Conservation (phyloP, 2,888 invertebrate species). For the Leucania comma region DNA sequence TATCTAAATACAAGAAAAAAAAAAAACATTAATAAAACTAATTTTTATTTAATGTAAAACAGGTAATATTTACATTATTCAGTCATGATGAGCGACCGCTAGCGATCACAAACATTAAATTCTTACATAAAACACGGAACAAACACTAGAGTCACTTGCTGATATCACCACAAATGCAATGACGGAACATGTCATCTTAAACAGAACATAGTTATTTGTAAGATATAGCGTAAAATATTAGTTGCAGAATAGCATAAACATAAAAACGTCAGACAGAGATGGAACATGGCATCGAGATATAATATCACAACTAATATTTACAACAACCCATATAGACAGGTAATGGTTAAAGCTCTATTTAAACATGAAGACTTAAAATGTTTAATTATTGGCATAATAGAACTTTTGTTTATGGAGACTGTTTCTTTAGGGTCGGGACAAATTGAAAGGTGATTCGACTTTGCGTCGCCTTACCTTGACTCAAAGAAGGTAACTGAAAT, state of each 20-base stretch:
- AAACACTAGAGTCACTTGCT: constrained; percentile 59
- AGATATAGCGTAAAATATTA: constrained; percentile 56
- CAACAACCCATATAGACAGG: constrained; percentile 77
- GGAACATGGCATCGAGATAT: constrained; percentile 84
- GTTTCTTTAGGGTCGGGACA: not conserved
- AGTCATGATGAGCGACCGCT: constrained; percentile 82
- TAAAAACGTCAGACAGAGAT: constrained; percentile 58
- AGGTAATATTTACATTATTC: constrained; percentile 88
- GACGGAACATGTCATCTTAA: constrained; percentile 49
- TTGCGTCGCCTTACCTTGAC: not conserved
- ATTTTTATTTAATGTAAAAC: constrained; percentile 86
- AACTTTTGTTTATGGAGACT: constrained; percentile 26
- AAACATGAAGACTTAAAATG: constrained; percentile 49
- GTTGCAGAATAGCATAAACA: constrained; percentile 60
- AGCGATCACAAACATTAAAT: constrained; percentile 72
- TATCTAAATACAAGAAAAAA: constrained; percentile 43
- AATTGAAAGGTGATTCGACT: not conserved
- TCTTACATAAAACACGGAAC: constrained; percentile 61
- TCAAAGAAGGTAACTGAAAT: not conserved
- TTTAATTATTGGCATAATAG: constrained; percentile 33
- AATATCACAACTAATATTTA: constrained; percentile 84
- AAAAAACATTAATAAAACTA: constrained; percentile 75
- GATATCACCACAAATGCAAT: constrained; percentile 60
- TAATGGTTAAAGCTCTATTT: constrained; percentile 83
- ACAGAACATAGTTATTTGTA: constrained; percentile 51